These are phyloP conservation scores for Marmota flaviventris DNA, from an alignment of 2,113 vertebrate species.

Conservation along the genomic window DNA sequence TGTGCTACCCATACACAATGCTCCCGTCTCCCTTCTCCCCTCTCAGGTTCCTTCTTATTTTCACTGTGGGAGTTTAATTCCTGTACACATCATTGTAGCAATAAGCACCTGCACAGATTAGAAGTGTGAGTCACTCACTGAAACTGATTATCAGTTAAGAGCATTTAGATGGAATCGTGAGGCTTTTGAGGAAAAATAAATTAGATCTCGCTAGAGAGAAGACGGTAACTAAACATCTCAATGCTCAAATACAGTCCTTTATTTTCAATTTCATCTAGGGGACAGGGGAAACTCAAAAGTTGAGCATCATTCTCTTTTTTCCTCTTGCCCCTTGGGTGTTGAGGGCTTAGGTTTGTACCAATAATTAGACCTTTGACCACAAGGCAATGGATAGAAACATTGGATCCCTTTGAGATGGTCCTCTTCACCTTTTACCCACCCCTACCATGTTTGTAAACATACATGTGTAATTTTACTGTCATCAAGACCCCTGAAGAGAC, in stretches of 20 bases:
- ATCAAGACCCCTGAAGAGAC: background rate
- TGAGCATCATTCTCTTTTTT: background rate
- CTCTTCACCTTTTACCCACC: background rate
- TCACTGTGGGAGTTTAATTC: background rate
- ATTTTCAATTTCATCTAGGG: background rate
- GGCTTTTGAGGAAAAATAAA: background rate
- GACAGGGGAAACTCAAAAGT: background rate
- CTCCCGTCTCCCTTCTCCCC: background rate
- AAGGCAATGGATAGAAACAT: background rate
- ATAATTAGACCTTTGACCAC: background rate
- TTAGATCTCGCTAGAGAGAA: background rate
- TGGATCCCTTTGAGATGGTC: background rate
- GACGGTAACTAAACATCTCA: background rate
- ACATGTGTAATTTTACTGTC: background rate
- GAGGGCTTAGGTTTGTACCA: background rate
- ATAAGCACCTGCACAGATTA: background rate
- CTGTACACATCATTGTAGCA: background rate
- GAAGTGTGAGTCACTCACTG: background rate
- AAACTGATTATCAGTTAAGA: background rate
- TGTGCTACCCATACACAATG: background rate
- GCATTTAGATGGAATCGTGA: background rate
- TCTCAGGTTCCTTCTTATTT: background rate
- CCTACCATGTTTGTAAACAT: background rate
- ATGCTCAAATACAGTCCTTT: background rate
- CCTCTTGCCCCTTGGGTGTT: background rate